Base-by-base conservation (phyloP, 2,888 invertebrate species). In the Pyralis farinalis region DNA sequence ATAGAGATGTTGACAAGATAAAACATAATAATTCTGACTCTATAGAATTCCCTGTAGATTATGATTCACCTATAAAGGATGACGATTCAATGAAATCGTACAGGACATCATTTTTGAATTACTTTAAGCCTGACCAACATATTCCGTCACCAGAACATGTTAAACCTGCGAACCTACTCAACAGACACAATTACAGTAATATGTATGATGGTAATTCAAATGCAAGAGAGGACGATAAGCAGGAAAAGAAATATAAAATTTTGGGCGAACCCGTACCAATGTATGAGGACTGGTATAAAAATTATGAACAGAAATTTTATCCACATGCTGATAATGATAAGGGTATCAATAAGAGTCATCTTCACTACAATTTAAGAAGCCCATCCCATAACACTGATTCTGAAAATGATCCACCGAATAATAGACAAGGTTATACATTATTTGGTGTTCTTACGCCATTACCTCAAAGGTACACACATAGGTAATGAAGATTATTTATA, bases 371-470 rank as follows among this genome's bases (percentile, higher is more conserved):
- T 4, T 16, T 16, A 16, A 16, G 4, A 8, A 34, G 37, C 36
- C 30, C 38, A 30, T 42, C 42, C 22, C 16, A 12, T 31, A 39
- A 37, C 11, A 28, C 41, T 1, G 25, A 33, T 12, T 11, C 20
- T 20, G 16, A 22, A 27, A 40, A 29, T 25, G 12, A 38, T 12
- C 42, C 44, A 37, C 39, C 42, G 12, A 34, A 35, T 7, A 28
- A 32, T 6, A 46, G 37, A 43, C 38, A 50, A 42, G 49, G 46
- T n/a, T 59, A 58, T 44, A 42, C 44, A 31, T 29, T 63, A 27
- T 65, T 63, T 44, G 61, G 56, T 9, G 47, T 52, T 3, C 50
- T 57, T 30, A 55, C 62, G n/a, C 69, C 68, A 16, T 37, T 58
- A 27, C 45, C 49, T 7, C 49, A 54, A 9, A 68, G 62, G 65